Base-by-base conservation (phyloP, 23 tunicate species). In the Phallusia fumigata region DNA sequence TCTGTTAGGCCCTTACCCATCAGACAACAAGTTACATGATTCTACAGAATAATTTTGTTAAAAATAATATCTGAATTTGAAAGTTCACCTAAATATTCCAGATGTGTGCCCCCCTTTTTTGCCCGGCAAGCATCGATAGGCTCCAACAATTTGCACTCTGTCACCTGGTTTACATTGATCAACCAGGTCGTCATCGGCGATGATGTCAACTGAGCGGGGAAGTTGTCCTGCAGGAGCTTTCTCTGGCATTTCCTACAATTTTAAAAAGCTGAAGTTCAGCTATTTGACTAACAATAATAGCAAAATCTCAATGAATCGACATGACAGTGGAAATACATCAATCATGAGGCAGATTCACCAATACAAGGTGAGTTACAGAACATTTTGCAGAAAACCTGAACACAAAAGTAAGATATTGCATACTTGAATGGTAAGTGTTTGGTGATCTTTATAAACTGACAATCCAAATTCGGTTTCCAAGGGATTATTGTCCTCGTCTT, bases 211-310 rank as follows among this genome's bases (percentile, higher is more conserved):
- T 10, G 99, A 96, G 5, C 99, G 89, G 2, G 99, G 99, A 5
- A 95, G 80, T 52, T 96, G 99, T 3, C 99, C 99, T 10, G 99
- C 96, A 0, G 99, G 99, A 0, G 99, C 97, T 82, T 96, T 96
- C 53, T 96, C 99, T 0, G 99, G 99, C 99, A 96, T 96, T 91
- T 96, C 99, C 89, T 96, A 87, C 5, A 40, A 40, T 3, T 40
- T 40, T 40, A 3, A 40, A 3, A 10, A 10, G 5, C 10, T 10
- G 10, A 10, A 10, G 47, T 40, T 40, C 8, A 40, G 10, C 5
- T 40, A 40, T 40, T n/a, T n/a, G n/a, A n/a, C n/a, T n/a, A n/a
- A n/a, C n/a, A n/a, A n/a, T n/a, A n/a, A n/a, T n/a, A n/a, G n/a
- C n/a, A n/a, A n/a, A n/a, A n/a, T n/a, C n/a, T n/a, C n/a, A n/a